These are phyloP conservation scores for Ooceraea biroi DNA, from an alignment of 1,140 invertebrate genomes.

Conservation along the genomic window DNA sequence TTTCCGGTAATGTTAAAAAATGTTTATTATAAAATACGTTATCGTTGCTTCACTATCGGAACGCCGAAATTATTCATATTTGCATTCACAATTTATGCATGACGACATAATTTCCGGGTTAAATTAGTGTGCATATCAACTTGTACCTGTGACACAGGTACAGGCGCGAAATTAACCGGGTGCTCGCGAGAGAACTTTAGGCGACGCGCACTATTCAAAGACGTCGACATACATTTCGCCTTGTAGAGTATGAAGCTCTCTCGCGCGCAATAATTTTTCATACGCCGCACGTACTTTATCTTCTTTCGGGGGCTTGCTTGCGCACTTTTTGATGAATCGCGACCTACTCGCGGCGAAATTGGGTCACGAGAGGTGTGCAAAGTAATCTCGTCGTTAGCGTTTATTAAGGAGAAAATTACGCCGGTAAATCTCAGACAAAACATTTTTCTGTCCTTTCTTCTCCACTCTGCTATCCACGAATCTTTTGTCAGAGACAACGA, in stretches of 20 bases:
- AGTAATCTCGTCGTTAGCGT: slow-evolving; percentile 27
- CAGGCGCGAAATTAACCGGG: neutral
- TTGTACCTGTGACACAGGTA: neutral
- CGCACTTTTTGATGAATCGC: slow-evolving; percentile 52
- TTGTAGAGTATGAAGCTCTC: neutral
- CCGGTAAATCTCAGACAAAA: neutral
- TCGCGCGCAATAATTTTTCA: slow-evolving; percentile 47
- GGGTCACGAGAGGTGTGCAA: slow-evolving; percentile 29
- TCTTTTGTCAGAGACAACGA: neutral
- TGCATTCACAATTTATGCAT: neutral
- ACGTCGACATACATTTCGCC: slow-evolving; percentile 19
- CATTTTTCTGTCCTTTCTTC: neutral
- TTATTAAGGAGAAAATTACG: slow-evolving; percentile 12
- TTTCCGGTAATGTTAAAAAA: neutral
- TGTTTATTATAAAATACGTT: neutral
- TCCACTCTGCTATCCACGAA: neutral
- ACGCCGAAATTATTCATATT: neutral
- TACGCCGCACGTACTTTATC: slow-evolving; percentile 29
- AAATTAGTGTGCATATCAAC: slow-evolving; percentile 20
- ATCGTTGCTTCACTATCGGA: neutral
- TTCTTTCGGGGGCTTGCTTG: neutral
- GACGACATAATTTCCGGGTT: neutral
- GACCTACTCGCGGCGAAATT: slow-evolving; percentile 48
- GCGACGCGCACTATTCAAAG: slow-evolving; percentile 20
- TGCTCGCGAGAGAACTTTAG: slow-evolving; percentile 22